These are phyloP conservation scores for Hylaeus volcanicus DNA, from an alignment of 1,140 invertebrate species.

Conservation along the genomic window DNA sequence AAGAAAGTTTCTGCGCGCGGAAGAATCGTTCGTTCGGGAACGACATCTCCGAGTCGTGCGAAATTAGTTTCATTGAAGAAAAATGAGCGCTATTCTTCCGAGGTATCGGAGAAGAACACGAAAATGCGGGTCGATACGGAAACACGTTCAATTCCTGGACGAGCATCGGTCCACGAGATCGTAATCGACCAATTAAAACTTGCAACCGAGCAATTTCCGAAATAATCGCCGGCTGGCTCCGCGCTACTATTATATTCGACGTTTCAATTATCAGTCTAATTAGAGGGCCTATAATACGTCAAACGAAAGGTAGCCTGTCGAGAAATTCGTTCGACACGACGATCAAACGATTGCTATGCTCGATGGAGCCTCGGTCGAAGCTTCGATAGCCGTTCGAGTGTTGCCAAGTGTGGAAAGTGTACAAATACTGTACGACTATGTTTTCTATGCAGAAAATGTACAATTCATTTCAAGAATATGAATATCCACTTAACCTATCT, in stretches of 20 bases:
- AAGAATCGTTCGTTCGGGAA: conserved; percentile 34
- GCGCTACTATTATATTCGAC: conserved; percentile 22
- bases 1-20: conserved; percentile 15
- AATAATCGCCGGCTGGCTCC: conserved; percentile 49
- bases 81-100: conserved; percentile 26
- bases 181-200: conserved; percentile 56
- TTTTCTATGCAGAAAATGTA: no score
- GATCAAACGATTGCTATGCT: no score
- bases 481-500: no score
- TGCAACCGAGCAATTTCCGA: conserved; percentile 46
- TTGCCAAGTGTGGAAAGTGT: no score
- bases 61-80: conserved; percentile 58
- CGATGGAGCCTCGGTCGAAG: background rate
- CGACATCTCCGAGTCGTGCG: conserved; percentile 7
- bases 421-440: no score
- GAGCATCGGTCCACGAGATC: background rate
- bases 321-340: background rate
- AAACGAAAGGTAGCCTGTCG: background rate
- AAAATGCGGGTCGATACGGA: background rate
- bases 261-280: conserved; percentile 41
- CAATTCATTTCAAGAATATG: no score
- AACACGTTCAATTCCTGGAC: background rate
- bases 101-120: conserved; percentile 8
- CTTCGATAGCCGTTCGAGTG: no score
- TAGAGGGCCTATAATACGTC: conserved; percentile 18